Evolutionary conservation across 2,797 vertebrate species (phyloP).

Genomic region (Menidia menidia): DNA sequence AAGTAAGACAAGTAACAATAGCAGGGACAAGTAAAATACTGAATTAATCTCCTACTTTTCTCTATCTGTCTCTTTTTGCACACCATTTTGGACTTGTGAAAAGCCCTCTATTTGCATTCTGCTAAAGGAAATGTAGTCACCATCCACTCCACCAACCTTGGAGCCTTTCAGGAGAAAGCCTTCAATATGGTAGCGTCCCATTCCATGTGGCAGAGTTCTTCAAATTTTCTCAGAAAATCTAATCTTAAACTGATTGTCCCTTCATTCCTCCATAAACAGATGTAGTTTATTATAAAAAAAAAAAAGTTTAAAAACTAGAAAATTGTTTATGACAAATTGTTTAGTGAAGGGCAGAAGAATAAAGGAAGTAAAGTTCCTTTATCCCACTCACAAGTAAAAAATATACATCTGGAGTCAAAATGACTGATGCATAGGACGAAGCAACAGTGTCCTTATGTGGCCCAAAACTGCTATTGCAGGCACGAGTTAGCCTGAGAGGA

Average conservation of each 20-base stretch:
- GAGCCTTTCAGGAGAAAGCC: not conserved
- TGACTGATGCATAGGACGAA: not conserved
- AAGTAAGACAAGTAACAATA: not conserved
- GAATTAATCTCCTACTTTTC: not conserved
- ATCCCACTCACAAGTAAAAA: not conserved
- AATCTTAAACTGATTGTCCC: not conserved
- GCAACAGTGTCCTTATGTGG: conserved; percentile 57
- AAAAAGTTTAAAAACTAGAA: no score
- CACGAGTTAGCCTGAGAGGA: no score
- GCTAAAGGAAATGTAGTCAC: not conserved
- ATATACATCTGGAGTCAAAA: not conserved
- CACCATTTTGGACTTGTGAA: conserved; percentile 11
- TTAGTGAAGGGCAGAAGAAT: not conserved
- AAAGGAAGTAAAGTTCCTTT: not conserved
- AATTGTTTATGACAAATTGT: no score
- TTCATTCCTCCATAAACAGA: not conserved
- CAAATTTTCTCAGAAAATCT: not conserved
- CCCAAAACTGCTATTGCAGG: conserved; percentile 14
- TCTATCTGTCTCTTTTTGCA: not conserved
- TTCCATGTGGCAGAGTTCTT: not conserved
- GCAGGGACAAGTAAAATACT: not conserved
- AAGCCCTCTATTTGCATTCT: not conserved
- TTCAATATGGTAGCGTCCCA: not conserved
- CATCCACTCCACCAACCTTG: not conserved
- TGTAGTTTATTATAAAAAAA: not conserved